Evolutionary conservation across 2,888 invertebrate species (phyloP).

Genomic region (Andrena trimmerana): DNA sequence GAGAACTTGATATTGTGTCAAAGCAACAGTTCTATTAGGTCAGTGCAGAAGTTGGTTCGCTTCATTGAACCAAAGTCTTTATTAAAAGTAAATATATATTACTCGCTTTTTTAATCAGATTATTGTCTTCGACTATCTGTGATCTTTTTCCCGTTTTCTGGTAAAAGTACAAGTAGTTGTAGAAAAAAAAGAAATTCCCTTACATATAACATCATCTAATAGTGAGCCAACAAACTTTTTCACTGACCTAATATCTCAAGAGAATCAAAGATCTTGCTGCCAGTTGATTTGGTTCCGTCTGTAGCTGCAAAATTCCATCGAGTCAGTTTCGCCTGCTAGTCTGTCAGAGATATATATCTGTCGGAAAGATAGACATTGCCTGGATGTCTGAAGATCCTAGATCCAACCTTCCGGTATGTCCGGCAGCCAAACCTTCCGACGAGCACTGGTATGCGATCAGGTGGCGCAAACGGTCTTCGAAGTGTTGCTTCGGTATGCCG

Average conservation of each 20-base stretch:
- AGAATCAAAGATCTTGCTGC: not conserved
- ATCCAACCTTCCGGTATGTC: conserved; percentile 78
- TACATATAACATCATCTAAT: not conserved
- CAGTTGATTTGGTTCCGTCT: conserved; percentile 1
- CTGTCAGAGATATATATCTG: conserved; percentile 63
- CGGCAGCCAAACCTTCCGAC: conserved; percentile 72
- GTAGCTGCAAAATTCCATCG: conserved; percentile 56
- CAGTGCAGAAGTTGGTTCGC: no score
- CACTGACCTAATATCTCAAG: not conserved
- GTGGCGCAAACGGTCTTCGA: conserved; percentile 73
- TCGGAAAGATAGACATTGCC: conserved; percentile 78
- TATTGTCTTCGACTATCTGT: no score
- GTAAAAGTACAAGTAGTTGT: not conserved
- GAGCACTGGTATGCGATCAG: conserved; percentile 78
- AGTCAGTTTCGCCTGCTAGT: conserved; percentile 61
- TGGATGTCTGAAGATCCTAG: conserved; percentile 78
- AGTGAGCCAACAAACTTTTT: no score
- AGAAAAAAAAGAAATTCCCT: not conserved
- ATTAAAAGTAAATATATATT: no score
- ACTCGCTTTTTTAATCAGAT: no score
- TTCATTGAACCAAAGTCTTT: no score
- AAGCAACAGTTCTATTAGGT: no score
- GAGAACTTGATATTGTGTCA: no score
- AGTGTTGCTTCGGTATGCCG: conserved; percentile 76
- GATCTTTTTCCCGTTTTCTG: no score